phyloP scores from a whole-genome alignment of 1,140 invertebrate genomes.

The Drosophila guanche region DNA sequence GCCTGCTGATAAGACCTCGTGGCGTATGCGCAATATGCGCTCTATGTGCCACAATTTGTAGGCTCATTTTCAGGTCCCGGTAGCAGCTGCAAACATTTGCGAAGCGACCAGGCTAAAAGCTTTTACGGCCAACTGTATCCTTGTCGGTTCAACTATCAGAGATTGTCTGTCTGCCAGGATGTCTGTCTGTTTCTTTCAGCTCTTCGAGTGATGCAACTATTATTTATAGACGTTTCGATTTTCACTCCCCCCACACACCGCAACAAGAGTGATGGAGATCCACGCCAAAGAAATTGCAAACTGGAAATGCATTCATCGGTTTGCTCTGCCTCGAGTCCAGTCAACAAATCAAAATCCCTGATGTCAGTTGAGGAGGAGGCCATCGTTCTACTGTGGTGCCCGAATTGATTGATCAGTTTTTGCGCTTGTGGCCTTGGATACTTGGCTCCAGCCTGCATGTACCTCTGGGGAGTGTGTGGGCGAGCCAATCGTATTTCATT shows the following conservation, averaged over 20 bases:
- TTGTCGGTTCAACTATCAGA: conserved; percentile 9
- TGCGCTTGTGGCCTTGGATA: conserved; percentile 17
- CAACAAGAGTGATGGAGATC: conserved; percentile 13
- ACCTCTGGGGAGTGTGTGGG: neutral
- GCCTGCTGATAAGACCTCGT: conserved; percentile 39
- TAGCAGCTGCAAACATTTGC: conserved; percentile 23
- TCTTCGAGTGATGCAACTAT: conserved; percentile 21
- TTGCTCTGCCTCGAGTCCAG: conserved; percentile 25
- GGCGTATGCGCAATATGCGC: conserved; percentile 57
- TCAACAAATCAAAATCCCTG: conserved; percentile 68
- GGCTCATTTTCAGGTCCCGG: conserved; percentile 21
- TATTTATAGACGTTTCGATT: conserved; percentile 51
- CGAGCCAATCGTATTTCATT: conserved; percentile 39
- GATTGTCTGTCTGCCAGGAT: conserved; percentile 6
- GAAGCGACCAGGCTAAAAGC: conserved; percentile 50
- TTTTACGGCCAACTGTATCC: conserved; percentile 49
- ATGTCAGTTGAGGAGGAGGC: conserved; percentile 11
- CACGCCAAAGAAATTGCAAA: conserved; percentile 40
- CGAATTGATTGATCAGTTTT: conserved; percentile 64
- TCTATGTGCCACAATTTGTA: conserved; percentile 26
- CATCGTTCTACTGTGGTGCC: conserved; percentile 40
- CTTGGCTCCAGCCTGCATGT: neutral
- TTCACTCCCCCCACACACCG: neutral
- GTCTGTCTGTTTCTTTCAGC: neutral
- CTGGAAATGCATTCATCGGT: conserved; percentile 37